These are phyloP conservation scores for Trigoniulus corallinus DNA, from an alignment of 1,140 invertebrate species.

Conservation along the genomic window DNA sequence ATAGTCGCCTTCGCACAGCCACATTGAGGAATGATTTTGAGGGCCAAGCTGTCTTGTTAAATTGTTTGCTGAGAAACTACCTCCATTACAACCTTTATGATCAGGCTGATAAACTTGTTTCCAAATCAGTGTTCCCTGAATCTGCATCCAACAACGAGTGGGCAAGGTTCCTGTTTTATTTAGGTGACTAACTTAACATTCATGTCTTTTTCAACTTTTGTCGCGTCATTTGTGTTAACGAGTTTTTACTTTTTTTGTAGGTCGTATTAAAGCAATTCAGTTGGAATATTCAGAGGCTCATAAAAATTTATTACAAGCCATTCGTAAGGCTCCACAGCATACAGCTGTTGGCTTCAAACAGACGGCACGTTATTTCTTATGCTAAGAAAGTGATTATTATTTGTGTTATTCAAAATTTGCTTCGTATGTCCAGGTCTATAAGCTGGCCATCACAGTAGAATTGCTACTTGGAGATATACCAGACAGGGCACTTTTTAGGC, in stretches of 20 bases:
- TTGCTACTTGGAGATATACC: constrained; percentile 93
- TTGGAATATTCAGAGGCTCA: constrained; percentile 94
- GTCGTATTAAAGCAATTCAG: constrained; percentile 91
- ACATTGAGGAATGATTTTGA: constrained; percentile 91
- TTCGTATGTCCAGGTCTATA: constrained; percentile 47
- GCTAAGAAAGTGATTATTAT: background rate
- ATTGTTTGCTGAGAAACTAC: constrained; percentile 88
- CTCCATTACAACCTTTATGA: constrained; percentile 91
- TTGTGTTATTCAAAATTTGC: background rate
- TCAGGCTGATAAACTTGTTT: constrained; percentile 76
- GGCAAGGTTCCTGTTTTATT: constrained; percentile 84
- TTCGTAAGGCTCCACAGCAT: constrained; percentile 91
- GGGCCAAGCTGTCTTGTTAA: constrained; percentile 90
- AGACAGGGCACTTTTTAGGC: constrained; percentile 53
- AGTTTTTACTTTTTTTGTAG: too few species aligned
- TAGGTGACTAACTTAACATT: background rate
- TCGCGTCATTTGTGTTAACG: too few species aligned
- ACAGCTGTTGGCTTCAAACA: constrained; percentile 97
- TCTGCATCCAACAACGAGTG: constrained; percentile 96
- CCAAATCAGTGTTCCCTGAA: constrained; percentile 92
- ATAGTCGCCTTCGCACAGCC: constrained; percentile 76
- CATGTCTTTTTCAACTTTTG: background rate
- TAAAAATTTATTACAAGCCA: constrained; percentile 77
- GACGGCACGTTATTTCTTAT: constrained; percentile 38
- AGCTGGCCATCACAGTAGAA: constrained; percentile 89